Conservation (phyloP, 2,888 invertebrate genomes). For the Cephus pygmeus region DNA sequence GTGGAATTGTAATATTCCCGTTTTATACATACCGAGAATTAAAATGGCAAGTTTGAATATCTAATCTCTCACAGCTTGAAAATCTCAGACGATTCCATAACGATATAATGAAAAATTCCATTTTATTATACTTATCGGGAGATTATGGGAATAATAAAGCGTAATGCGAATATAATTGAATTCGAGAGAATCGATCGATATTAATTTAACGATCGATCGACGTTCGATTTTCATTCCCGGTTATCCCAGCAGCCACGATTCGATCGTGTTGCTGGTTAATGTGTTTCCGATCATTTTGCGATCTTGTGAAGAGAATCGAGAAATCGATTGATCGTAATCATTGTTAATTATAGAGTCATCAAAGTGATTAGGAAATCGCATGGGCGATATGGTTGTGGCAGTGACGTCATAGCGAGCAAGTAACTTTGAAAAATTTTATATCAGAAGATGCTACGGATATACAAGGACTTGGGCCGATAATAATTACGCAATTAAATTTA, state of each 20-base stretch:
- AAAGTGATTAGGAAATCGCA: neutral
- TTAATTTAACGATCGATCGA: neutral
- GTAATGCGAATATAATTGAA: neutral
- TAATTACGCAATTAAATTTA: neutral
- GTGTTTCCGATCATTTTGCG: neutral
- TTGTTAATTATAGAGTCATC: neutral
- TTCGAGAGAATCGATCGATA: neutral
- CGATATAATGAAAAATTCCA: neutral
- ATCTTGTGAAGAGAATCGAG: neutral
- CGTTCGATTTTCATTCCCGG: neutral
- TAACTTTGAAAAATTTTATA: neutral
- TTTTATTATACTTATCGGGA: neutral
- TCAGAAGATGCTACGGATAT: neutral
- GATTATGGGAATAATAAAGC: neutral
- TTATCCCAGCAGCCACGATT: too few species aligned
- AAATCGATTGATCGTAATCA: neutral
- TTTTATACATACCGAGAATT: neutral
- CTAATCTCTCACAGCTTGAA: neutral
- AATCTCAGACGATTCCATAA: neutral
- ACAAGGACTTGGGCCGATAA: neutral
- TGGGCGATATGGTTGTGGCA: neutral
- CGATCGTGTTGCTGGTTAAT: neutral
- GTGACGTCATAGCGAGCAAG: neutral
- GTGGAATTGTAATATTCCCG: conserved; percentile 1
- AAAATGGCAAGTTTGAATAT: neutral